Conservation (phyloP, 2,797 vertebrate species). For the Malacoraja senta region DNA sequence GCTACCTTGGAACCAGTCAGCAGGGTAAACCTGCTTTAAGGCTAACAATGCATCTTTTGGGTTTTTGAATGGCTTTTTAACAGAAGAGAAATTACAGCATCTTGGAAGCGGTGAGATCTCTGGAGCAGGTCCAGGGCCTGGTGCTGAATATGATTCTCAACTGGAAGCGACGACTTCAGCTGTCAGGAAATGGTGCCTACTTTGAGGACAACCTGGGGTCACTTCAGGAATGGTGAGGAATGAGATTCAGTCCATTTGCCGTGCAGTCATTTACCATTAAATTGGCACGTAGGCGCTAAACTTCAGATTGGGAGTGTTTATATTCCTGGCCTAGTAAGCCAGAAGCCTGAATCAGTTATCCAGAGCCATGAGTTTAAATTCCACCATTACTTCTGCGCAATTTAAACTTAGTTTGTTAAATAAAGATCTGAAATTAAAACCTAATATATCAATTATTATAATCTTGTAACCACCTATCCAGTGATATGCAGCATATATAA, state of each 20-base stretch:
- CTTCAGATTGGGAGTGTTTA: neutral
- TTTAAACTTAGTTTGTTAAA: too few species aligned
- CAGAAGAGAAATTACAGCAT: constrained; percentile 36
- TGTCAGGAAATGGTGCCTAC: constrained; percentile 69
- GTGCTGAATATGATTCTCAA: constrained; percentile 70
- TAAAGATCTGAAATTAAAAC: too few species aligned
- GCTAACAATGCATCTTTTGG: constrained; percentile 33
- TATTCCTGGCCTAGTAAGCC: too few species aligned
- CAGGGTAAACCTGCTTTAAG: constrained; percentile 18
- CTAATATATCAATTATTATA: too few species aligned
- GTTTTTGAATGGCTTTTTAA: constrained; percentile 35
- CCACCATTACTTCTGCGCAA: too few species aligned
- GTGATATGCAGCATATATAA: neutral
- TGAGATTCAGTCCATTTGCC: constrained; percentile 17
- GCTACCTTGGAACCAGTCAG: constrained; percentile 1
- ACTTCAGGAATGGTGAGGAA: constrained; percentile 71
- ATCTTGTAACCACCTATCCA: neutral
- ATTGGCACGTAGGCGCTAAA: constrained; percentile 24
- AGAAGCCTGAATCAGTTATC: too few species aligned
- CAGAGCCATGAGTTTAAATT: too few species aligned
- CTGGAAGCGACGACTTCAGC: constrained; percentile 83
- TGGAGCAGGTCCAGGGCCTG: constrained; percentile 66
- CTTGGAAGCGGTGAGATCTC: constrained; percentile 39
- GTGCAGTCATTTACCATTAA: constrained; percentile 21
- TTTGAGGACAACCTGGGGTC: constrained; percentile 72